Percentiles rank a stretch among this genome's conserved stretches.
These are phyloP conservation scores for Anguilla pacifica DNA, from an alignment of 2,797 vertebrate species.

Conservation along the genomic window DNA sequence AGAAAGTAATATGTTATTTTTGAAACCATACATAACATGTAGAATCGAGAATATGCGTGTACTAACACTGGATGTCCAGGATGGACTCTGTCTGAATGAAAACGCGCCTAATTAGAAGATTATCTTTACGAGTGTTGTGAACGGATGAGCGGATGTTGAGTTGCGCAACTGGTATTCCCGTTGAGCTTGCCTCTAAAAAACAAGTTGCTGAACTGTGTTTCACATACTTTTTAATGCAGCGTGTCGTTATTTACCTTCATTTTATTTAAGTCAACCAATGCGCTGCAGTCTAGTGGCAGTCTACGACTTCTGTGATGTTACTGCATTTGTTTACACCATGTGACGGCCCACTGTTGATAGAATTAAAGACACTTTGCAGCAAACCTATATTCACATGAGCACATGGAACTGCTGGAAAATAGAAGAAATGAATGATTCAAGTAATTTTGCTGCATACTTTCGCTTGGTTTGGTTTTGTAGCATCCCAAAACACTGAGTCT, in stretches of 20 bases:
- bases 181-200: not conserved
- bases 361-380: not conserved
- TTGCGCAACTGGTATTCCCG: not conserved
- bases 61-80: not conserved
- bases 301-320: not conserved
- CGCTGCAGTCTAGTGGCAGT: not conserved
- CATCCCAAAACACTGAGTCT: too few relatives aligned
- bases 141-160: not conserved
- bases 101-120: not conserved
- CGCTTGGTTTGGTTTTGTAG: too few relatives aligned
- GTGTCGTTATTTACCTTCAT: not conserved
- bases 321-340: not conserved
- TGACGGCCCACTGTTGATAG: not conserved
- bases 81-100: not conserved
- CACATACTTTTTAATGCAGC: not conserved
- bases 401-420: not conserved
- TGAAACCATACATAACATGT: not conserved
- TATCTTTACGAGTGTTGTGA: not conserved
- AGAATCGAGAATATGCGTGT: not conserved
- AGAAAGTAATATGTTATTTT: not conserved
- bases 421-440: not conserved
- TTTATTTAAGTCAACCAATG: not conserved
- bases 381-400: not conserved
- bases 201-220: not conserved
- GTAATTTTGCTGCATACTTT: not conserved